These are phyloP conservation scores for Platichthys flesus DNA, from an alignment of 2,113 vertebrate genomes.

Conservation along the genomic window DNA sequence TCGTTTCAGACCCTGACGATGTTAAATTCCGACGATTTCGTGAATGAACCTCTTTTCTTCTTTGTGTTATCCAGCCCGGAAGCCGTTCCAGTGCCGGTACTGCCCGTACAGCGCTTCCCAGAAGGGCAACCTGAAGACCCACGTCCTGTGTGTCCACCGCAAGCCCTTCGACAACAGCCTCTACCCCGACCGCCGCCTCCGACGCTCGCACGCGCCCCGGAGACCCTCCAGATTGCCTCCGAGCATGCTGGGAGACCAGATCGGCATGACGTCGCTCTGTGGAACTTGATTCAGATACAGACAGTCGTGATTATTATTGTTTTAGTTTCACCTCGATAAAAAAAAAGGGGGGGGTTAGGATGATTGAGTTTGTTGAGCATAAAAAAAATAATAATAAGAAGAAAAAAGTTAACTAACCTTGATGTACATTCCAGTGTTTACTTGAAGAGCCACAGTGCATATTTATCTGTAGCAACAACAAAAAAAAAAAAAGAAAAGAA, in stretches of 20 bases:
- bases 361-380: slow-evolving; percentile 57
- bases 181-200: slow-evolving; percentile 94
- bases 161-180: slow-evolving; percentile 98
- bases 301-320: slow-evolving; percentile 64
- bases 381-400: slow-evolving; percentile 9
- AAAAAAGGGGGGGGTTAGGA: slow-evolving; percentile 41
- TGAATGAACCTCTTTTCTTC: not conserved
- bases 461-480: slow-evolving; percentile 78
- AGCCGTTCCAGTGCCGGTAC: slow-evolving; percentile 95
- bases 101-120: slow-evolving; percentile 96
- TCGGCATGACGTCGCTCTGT: slow-evolving; percentile 66
- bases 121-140: slow-evolving; percentile 97
- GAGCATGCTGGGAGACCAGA: slow-evolving; percentile 58
- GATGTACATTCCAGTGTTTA: slow-evolving; percentile 82
- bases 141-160: slow-evolving; percentile 95
- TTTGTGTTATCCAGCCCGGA: slow-evolving; percentile 81
- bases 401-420: slow-evolving; percentile 56
- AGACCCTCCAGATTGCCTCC: slow-evolving; percentile 58
- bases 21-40: not conserved
- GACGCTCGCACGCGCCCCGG: slow-evolving; percentile 85
- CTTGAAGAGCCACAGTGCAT: slow-evolving; percentile 78
- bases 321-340: slow-evolving; percentile 60
- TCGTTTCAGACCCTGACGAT: not conserved
- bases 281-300: slow-evolving; percentile 72
- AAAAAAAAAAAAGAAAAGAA: slow-evolving; percentile 15